Conservation (phyloP, 2,113 vertebrate genomes). For the Stegastes partitus region DNA sequence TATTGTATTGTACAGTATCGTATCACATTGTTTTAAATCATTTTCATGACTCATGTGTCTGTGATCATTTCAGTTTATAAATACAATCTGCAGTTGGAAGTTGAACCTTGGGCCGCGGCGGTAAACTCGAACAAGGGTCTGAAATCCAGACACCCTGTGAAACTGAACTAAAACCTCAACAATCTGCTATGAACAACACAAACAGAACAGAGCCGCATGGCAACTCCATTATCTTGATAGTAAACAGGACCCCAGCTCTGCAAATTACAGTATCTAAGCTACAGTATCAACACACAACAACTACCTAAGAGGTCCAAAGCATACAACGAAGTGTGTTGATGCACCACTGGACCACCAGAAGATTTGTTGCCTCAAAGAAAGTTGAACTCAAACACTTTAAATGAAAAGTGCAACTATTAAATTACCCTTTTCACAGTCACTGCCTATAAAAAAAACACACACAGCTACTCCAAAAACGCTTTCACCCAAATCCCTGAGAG, state of each 20-base stretch:
- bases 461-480: constrained; percentile 4
- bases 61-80: constrained; percentile 60
- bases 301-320: constrained; percentile 28
- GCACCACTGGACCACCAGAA: constrained; percentile 19
- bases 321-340: constrained; percentile 17
- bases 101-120: constrained; percentile 40
- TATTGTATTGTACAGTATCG: constrained; percentile 31
- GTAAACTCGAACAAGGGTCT: constrained; percentile 35
- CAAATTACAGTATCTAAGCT: constrained; percentile 72
- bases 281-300: constrained; percentile 72
- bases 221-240: constrained; percentile 71
- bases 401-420: constrained; percentile 28
- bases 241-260: constrained; percentile 67
- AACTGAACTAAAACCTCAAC: constrained; percentile 66
- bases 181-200: constrained; percentile 65
- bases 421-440: constrained; percentile 18
- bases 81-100: constrained; percentile 52
- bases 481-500: constrained; percentile 18
- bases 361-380: constrained; percentile 1
- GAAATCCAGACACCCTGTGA: constrained; percentile 57
- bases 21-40: constrained; percentile 48
- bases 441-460: constrained; percentile 8
- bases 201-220: constrained; percentile 69
- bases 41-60: constrained; percentile 49
- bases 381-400: constrained; percentile 28